A percentile compares a stretch with the other conserved stretches of the same genome.
Evolutionary conservation across 2,797 vertebrate genomes (phyloP).

Genomic region (Trachurus trachurus): DNA sequence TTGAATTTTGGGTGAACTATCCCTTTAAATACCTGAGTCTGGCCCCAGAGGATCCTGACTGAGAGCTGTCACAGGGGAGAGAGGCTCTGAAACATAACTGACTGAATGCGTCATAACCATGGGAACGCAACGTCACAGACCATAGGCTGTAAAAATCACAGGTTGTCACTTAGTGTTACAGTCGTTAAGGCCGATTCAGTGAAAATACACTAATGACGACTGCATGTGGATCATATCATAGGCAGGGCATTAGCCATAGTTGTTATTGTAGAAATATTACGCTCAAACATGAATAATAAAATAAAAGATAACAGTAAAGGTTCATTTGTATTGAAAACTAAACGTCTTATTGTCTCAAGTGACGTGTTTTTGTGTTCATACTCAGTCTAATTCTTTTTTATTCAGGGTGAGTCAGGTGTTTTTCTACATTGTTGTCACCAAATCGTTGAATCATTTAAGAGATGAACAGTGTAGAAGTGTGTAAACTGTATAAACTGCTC

Average conservation of each 20-base stretch:
- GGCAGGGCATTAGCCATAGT: too few species aligned
- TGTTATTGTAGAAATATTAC: background rate
- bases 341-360: background rate
- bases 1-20: too few species aligned
- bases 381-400: background rate
- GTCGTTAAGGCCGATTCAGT: background rate
- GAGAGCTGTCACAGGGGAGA: constrained; percentile 20
- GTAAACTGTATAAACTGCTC: too few species aligned
- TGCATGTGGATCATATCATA: background rate
- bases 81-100: constrained; percentile 9
- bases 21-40: constrained; percentile 42
- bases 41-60: constrained; percentile 24
- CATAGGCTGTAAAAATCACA: constrained; percentile 4
- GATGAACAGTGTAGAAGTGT: too few species aligned
- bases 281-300: background rate
- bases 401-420: background rate
- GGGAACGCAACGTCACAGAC: background rate
- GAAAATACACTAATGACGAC: background rate
- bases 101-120: constrained; percentile 19
- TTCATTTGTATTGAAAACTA: background rate
- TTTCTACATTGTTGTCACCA: too few species aligned
- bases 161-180: background rate
- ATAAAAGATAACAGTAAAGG: background rate
- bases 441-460: too few species aligned
- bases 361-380: background rate